phyloP scores from a whole-genome alignment of 2,797 vertebrate genomes.

The Onychomys leucogaster region DNA sequence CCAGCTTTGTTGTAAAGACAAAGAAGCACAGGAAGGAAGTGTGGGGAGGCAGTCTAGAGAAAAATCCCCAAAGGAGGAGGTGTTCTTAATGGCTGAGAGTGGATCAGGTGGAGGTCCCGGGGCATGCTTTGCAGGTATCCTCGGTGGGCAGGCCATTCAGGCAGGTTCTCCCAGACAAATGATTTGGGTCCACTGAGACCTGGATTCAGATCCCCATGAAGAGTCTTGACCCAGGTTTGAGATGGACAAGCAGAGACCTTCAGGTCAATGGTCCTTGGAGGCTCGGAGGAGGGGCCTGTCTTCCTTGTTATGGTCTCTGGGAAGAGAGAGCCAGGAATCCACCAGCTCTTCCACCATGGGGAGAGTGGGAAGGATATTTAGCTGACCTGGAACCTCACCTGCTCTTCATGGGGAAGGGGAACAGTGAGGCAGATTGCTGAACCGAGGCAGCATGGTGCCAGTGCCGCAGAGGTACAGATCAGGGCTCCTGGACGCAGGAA shows the following conservation, averaged over 20 bases:
- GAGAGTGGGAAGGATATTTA: not conserved
- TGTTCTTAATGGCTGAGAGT: conserved; percentile 23
- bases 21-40: conserved; percentile 85
- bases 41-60: conserved; percentile 64
- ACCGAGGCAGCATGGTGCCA: accelerated
- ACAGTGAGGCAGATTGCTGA: not conserved
- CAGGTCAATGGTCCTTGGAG: not conserved
- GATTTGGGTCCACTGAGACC: not conserved
- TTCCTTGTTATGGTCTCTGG: not conserved
- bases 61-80: not conserved
- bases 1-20: conserved; percentile 63
- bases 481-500: not conserved
- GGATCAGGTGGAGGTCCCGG: conserved; percentile 2
- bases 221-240: not conserved
- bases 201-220: not conserved
- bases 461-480: accelerated
- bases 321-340: not conserved
- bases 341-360: not conserved
- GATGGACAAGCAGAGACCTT: not conserved
- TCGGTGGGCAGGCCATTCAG: not conserved
- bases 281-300: not conserved
- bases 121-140: not conserved
- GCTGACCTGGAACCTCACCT: not conserved
- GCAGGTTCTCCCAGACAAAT: not conserved
- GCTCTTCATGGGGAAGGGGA: not conserved